These are phyloP conservation scores for Catharus fuscescens DNA, from an alignment of 2,113 vertebrate species.

Conservation along the genomic window DNA sequence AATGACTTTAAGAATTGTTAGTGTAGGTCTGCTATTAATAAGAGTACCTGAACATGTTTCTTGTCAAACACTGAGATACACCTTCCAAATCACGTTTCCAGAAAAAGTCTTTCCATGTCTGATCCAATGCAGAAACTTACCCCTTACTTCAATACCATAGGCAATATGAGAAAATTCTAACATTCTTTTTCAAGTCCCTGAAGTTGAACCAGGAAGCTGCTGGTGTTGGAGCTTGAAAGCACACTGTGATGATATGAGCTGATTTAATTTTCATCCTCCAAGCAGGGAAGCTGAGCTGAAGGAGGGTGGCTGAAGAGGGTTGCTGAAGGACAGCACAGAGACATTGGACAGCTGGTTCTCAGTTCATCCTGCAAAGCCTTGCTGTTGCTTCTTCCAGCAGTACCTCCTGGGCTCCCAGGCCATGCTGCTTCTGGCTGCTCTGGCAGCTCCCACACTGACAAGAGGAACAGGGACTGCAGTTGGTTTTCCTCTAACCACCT, in stretches of 20 bases:
- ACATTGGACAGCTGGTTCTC: background rate
- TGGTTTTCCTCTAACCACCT: background rate
- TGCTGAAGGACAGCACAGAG: background rate
- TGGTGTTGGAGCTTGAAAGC: background rate
- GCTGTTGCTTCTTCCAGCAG: background rate
- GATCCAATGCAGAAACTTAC: background rate
- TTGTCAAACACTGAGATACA: background rate
- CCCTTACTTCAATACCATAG: background rate
- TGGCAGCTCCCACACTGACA: background rate
- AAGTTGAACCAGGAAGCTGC: background rate
- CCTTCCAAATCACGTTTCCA: background rate
- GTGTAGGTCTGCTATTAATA: background rate
- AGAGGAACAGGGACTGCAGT: background rate
- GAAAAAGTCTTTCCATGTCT: background rate
- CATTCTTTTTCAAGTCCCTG: background rate
- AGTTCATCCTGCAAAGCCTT: background rate
- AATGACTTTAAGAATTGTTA: background rate
- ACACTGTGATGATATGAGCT: background rate
- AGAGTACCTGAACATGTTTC: background rate
- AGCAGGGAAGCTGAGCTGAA: background rate
- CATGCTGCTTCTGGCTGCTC: accelerated
- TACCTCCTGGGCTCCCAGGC: background rate
- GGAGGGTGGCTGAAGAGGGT: background rate
- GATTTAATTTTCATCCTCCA: background rate
- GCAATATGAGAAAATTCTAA: background rate